Evolutionary conservation across 2,888 invertebrate species (phyloP).

Genomic region (Laothoe populi): DNA sequence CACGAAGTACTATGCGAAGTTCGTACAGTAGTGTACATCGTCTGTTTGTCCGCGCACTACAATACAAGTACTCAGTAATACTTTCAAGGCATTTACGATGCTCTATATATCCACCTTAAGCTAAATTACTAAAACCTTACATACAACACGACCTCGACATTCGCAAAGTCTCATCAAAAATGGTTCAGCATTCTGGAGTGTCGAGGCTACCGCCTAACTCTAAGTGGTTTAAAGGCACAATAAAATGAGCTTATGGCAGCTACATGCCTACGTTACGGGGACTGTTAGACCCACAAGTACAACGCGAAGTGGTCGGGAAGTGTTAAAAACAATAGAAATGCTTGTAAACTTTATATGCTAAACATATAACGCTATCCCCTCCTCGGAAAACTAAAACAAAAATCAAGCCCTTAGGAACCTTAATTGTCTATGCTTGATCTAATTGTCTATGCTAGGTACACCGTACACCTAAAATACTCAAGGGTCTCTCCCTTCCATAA

Average conservation of each 20-base stretch:
- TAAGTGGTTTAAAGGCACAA: constrained; percentile 68
- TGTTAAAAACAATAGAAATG: constrained; percentile 61
- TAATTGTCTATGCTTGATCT: constrained; percentile 23
- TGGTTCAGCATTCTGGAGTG: not conserved
- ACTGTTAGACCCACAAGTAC: constrained; percentile 56
- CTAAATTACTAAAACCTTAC: constrained; percentile 66
- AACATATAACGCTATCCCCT: constrained; percentile 27
- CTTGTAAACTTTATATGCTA: constrained; percentile 62
- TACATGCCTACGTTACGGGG: constrained; percentile 63
- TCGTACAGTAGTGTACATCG: constrained; percentile 81
- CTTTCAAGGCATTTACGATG: constrained; percentile 76
- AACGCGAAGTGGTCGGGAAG: constrained; percentile 50
- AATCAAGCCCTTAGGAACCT: constrained; percentile 27
- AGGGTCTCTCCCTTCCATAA: constrained; percentile 7
- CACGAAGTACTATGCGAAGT: constrained; percentile 79
- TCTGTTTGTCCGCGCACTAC: constrained; percentile 69
- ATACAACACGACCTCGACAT: constrained; percentile 43
- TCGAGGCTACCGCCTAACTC: constrained; percentile 41
- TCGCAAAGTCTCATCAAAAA: constrained; percentile 31
- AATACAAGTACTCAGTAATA: constrained; percentile 79
- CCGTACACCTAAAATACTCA: constrained; percentile 21
- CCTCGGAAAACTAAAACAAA: constrained; percentile 24
- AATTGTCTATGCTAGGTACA: constrained; percentile 22
- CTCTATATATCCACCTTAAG: constrained; percentile 70
- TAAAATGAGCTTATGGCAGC: constrained; percentile 74